A percentile compares a stretch with the other conserved stretches of the same genome.
Evolutionary conservation across 2,113 vertebrate species (phyloP).

Genomic region (Cairina moschata): DNA sequence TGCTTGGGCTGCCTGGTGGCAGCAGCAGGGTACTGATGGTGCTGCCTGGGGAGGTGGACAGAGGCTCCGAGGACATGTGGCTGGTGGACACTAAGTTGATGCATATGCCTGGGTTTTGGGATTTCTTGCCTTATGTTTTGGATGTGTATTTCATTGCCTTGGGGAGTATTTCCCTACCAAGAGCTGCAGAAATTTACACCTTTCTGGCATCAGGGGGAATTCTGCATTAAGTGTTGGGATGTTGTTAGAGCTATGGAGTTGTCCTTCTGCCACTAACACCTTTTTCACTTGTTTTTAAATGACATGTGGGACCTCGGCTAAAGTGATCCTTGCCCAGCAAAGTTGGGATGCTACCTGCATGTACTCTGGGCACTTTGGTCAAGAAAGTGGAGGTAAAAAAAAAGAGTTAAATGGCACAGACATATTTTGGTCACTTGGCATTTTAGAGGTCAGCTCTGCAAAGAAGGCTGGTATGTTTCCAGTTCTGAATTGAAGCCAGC

Average conservation of each 20-base stretch:
- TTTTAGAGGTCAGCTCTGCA: background rate
- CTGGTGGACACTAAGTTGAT: background rate
- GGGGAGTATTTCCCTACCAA: background rate
- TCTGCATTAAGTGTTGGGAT: background rate
- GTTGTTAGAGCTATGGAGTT: accelerated
- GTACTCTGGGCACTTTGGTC: background rate
- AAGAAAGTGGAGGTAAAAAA: background rate
- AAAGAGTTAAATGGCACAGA: background rate
- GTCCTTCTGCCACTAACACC: background rate
- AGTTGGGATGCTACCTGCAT: background rate
- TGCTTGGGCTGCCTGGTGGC: background rate
- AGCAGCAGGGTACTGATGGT: background rate
- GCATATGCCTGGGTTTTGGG: accelerated
- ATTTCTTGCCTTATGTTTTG: background rate
- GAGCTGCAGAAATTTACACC: background rate
- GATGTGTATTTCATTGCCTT: background rate
- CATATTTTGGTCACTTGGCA: background rate
- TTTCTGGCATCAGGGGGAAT: background rate
- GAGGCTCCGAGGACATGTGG: background rate
- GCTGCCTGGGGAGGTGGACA: background rate
- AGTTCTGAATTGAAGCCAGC: background rate
- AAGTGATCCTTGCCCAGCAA: background rate
- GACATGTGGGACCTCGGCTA: background rate
- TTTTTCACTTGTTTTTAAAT: background rate
- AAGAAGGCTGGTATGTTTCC: background rate